Conservation (phyloP, 2,113 vertebrate species). For the Pygathrix nemaeus region DNA sequence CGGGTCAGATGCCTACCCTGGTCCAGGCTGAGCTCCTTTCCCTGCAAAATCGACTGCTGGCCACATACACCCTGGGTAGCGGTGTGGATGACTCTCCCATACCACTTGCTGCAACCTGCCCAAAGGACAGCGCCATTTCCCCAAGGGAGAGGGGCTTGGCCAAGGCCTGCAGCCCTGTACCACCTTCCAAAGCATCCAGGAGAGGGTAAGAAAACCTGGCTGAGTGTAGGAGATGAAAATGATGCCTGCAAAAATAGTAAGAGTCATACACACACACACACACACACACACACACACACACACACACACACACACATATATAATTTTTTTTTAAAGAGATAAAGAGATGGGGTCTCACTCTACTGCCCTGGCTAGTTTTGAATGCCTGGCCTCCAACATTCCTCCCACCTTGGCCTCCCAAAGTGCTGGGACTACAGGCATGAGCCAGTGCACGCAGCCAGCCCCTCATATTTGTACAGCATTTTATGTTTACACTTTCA, state of each 20-base stretch:
- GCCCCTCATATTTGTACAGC: neutral
- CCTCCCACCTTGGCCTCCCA: too few species aligned
- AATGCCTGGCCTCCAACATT: too few species aligned
- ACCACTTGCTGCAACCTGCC: neutral
- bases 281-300: too few species aligned
- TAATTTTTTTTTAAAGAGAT: too few species aligned
- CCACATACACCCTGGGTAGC: neutral
- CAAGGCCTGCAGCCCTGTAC: neutral
- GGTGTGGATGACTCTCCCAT: neutral
- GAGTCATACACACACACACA: neutral
- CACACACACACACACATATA: rapidly evolving
- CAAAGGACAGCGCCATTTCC: neutral
- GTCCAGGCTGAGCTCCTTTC: neutral
- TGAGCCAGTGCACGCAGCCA: too few species aligned
- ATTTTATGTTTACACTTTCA: neutral
- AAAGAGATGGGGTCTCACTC: too few species aligned
- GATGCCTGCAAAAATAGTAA: neutral
- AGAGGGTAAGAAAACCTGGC: neutral
- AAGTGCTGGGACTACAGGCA: too few species aligned
- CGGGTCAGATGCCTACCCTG: too few species aligned
- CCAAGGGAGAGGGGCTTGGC: neutral
- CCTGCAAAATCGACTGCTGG: rapidly evolving
- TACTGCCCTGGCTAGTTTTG: too few species aligned
- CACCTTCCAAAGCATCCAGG: neutral
- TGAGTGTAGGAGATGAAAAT: neutral